Evolutionary conservation across 2,113 vertebrate species (phyloP).

Genomic region (Phalacrocorax carbo): DNA sequence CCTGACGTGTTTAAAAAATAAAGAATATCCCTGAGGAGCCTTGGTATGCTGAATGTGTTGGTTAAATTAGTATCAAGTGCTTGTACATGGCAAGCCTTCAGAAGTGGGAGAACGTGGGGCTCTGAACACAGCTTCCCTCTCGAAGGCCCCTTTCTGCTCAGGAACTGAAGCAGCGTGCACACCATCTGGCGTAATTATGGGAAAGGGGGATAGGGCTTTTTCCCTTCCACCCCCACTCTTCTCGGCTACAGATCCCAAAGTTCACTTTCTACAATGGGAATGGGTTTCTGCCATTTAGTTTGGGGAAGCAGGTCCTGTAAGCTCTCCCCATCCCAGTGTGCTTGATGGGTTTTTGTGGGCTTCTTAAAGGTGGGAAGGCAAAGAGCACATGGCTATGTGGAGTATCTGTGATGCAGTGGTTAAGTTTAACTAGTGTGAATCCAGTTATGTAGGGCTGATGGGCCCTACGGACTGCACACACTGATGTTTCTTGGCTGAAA

Average conservation of each 20-base stretch:
- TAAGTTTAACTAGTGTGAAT: neutral
- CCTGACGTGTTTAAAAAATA: conserved; percentile 37
- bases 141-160: conserved; percentile 27
- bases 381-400: accelerated
- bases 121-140: neutral
- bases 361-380: neutral
- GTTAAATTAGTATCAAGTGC: conserved; percentile 37
- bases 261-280: accelerated
- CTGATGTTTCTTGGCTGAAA: neutral
- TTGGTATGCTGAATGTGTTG: neutral
- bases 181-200: conserved; percentile 38
- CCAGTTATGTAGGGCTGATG: accelerated
- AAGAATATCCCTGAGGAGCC: conserved; percentile 15
- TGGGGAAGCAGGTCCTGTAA: neutral
- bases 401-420: neutral
- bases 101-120: conserved; percentile 1
- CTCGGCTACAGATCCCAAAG: neutral
- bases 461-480: neutral
- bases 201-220: conserved; percentile 15
- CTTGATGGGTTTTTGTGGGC: neutral
- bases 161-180: neutral
- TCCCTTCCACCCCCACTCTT: neutral
- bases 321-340: accelerated
- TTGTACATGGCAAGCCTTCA: neutral
- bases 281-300: neutral